Evolutionary conservation across 35 echinoderm and acorn worm genomes (phyloP).

Genomic region (Lytechinus pictus): DNA sequence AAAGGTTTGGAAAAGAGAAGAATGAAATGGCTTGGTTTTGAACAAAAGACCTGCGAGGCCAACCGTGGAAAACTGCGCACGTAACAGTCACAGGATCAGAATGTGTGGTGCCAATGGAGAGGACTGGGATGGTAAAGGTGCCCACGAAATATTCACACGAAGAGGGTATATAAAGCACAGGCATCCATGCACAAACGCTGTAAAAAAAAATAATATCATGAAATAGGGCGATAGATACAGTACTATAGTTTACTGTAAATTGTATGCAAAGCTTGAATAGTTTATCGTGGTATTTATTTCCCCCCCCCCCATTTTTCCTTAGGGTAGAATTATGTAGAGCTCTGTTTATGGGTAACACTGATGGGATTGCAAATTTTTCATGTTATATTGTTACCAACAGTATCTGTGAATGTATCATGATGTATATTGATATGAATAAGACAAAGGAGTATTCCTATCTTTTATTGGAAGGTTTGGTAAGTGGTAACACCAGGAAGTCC

Average conservation of each 20-base stretch:
- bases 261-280: too few species aligned
- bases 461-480: neutral
- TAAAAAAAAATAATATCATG: too few species aligned
- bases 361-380: neutral
- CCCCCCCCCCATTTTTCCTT: too few species aligned
- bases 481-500: neutral
- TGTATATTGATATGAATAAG: neutral
- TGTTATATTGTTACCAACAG: neutral
- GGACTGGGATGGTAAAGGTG: neutral
- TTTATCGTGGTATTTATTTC: too few species aligned
- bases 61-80: neutral
- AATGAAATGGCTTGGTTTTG: neutral
- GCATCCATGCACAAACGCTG: too few species aligned
- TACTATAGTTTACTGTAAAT: too few species aligned
- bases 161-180: neutral
- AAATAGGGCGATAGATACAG: too few species aligned
- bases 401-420: neutral
- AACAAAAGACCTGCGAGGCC: conserved; percentile 7
- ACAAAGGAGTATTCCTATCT: neutral
- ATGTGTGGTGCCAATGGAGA: neutral
- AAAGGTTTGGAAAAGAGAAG: neutral
- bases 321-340: too few species aligned
- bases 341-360: neutral
- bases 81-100: neutral
- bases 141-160: neutral